A percentile compares a stretch with the other conserved stretches of the same genome.
Evolutionary conservation across 1,140 invertebrate genomes (phyloP).

Genomic region (Anastrepha obliqua): DNA sequence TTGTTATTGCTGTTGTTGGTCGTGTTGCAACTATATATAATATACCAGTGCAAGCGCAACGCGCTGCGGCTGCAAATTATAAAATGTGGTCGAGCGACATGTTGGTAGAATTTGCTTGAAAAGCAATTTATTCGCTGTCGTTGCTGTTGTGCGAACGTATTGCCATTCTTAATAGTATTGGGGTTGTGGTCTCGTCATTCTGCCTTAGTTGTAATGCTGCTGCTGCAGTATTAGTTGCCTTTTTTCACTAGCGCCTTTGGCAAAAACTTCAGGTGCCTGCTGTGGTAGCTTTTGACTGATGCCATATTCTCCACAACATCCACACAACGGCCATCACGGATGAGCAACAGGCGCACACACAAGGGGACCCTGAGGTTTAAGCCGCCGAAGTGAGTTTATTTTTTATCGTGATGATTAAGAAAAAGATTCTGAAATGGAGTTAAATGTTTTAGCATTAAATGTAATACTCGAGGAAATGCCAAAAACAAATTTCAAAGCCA

Average conservation of each 20-base stretch:
- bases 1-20: not conserved
- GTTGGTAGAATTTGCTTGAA: constrained; percentile 59
- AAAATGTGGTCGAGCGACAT: constrained; percentile 26
- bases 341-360: too few relatives aligned
- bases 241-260: not conserved
- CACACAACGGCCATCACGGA: not conserved
- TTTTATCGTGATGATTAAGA: too few relatives aligned
- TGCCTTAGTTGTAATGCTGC: not conserved
- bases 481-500: too few relatives aligned
- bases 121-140: constrained; percentile 74
- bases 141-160: not conserved
- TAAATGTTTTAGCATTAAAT: too few relatives aligned
- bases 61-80: not conserved
- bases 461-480: too few relatives aligned
- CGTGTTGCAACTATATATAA: not conserved
- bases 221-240: not conserved
- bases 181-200: not conserved
- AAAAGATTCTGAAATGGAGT: too few relatives aligned
- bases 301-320: constrained; percentile 71
- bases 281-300: constrained; percentile 72
- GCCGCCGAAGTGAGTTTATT: too few relatives aligned
- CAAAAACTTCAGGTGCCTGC: constrained; percentile 64
- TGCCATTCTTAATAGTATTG: not conserved
- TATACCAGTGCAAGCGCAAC: not conserved
- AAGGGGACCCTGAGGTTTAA: too few relatives aligned